phyloP scores from a whole-genome alignment of 1,140 invertebrate genomes.

The Tetragnatha versicolor region DNA sequence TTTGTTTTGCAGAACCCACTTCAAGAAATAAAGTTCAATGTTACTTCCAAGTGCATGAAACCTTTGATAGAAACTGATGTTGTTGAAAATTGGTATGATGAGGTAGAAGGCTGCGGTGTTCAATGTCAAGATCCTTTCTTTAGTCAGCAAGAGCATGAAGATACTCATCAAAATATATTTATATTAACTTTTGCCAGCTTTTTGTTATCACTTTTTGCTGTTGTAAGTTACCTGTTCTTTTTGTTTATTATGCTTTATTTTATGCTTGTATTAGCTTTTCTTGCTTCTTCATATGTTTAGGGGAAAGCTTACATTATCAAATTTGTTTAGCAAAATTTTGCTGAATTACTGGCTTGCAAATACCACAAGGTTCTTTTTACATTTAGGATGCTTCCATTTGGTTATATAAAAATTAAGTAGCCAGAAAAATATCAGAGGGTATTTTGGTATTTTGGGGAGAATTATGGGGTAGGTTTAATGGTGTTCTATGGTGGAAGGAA shows the following conservation, averaged over 20 bases:
- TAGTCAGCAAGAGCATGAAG: slow-evolving; percentile 79
- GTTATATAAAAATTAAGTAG: too few species aligned
- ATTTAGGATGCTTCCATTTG: not conserved
- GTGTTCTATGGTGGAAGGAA: not conserved
- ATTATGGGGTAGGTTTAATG: not conserved
- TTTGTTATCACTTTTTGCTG: slow-evolving; percentile 78
- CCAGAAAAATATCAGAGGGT: not conserved
- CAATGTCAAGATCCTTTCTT: slow-evolving; percentile 87
- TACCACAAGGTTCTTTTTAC: not conserved
- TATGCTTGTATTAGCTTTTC: slow-evolving; percentile 26
- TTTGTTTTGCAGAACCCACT: slow-evolving; percentile 72
- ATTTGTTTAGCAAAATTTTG: not conserved
- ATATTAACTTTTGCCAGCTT: slow-evolving; percentile 79
- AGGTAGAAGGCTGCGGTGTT: slow-evolving; percentile 87
- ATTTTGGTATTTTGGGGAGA: not conserved
- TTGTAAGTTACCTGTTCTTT: too few species aligned
- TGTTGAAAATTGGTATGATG: slow-evolving; percentile 80
- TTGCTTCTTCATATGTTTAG: not conserved
- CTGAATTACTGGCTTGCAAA: not conserved
- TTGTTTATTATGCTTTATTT: slow-evolving; percentile 24
- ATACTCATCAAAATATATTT: slow-evolving; percentile 80
- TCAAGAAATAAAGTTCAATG: slow-evolving; percentile 71
- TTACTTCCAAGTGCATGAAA: slow-evolving; percentile 77
- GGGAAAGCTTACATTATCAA: not conserved
- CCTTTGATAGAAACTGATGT: slow-evolving; percentile 85